Base-by-base conservation (phyloP, 2,797 vertebrate genomes). In the Choloepus didactylus region DNA sequence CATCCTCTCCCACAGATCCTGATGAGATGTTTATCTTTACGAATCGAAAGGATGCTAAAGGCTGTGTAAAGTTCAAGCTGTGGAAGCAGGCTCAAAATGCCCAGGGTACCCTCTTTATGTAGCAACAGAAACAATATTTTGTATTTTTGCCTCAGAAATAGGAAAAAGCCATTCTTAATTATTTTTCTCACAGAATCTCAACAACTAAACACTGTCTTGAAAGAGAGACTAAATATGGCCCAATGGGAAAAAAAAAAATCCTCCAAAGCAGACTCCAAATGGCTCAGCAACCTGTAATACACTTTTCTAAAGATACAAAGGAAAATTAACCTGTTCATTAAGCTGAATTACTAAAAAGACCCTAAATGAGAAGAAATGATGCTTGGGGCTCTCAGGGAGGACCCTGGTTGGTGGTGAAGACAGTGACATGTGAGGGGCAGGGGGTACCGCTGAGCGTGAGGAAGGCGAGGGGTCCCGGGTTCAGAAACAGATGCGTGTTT, bases 81-180 rank as follows among this genome's bases (percentile, higher is more conserved):
- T 44, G 41, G 3, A 15, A 3, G 35, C 9, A 46, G 31, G n/a
- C 35, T 62, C 29, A 8, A 73, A 35, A 81, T 5, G 16, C 59
- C 72, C 14, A 3, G 83, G 15, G 3, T 0, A 12, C 23, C 29
- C 70, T 31, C 27, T 31, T 76, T 0, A 21, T 0, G 29, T 62
- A 73, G 59, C 56, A 9, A 2, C 2, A 35, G 10, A 59, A 89
- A 62, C 41, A n/a, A 25, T 3, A 25, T 6, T 46, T 9, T 44
- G 60, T 44, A 35, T 38, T 44, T 87, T 59, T 81, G 76, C 85
- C 46, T 59, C 31, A 44, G 44, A 94, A 77, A 89, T 3, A 51
- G 62, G 51, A 83, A 94, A 87, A 86, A 49, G 62, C 31, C 46
- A 67, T 59, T 85, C 29, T 77, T 84, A 70, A 59, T 89, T 31